phyloP scores from a whole-genome alignment of 2,888 invertebrate species.

The Aspidapion aeneum region DNA sequence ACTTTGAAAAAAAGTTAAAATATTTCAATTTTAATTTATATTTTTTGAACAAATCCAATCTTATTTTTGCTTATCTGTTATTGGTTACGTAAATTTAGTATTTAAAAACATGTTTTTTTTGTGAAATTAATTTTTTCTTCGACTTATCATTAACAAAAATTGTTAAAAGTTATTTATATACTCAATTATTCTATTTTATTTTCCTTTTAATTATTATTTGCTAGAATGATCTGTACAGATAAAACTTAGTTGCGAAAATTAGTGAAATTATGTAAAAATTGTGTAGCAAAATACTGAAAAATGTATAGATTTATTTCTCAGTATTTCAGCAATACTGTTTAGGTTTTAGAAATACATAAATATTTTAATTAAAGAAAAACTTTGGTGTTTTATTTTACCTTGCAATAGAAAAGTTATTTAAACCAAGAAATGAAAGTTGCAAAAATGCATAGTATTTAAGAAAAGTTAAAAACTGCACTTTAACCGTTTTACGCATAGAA shows the following conservation, averaged over 20 bases:
- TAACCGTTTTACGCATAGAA: no score
- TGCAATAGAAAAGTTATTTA: no score
- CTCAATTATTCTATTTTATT: conserved; percentile 39
- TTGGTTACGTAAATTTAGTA: neutral
- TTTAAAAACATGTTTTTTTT: neutral
- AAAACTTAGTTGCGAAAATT: conserved; percentile 27
- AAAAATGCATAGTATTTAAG: no score
- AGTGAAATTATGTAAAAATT: conserved; percentile 26
- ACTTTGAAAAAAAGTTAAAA: no score
- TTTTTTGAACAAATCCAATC: no score
- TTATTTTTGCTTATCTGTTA: neutral
- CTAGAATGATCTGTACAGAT: conserved; percentile 37
- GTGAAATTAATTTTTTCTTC: neutral
- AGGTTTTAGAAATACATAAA: no score
- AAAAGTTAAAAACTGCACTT: no score
- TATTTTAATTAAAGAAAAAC: no score
- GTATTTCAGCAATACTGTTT: neutral
- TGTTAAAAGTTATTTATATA: conserved; percentile 1
- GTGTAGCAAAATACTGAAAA: conserved; percentile 24
- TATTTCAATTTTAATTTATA: no score
- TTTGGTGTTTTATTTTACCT: no score
- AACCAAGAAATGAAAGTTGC: no score
- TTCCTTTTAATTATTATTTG: conserved; percentile 36
- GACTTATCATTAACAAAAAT: neutral
- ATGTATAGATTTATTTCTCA: conserved; percentile 11